Conservation (phyloP, 1,140 invertebrate genomes). For the Drosophila pectinifera region DNA sequence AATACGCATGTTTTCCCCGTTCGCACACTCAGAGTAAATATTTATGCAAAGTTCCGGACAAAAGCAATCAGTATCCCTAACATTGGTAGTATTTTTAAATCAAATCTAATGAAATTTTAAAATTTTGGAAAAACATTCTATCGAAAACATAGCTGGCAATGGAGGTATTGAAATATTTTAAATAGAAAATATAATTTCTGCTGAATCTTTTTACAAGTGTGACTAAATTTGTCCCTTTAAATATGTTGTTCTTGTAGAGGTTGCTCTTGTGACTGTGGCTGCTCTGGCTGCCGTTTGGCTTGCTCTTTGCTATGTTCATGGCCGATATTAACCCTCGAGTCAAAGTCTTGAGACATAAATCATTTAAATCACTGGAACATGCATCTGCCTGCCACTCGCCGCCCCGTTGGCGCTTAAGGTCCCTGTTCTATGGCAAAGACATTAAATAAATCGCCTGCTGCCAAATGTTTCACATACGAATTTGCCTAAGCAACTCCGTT, state of each 20-base stretch:
- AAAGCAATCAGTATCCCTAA: neutral
- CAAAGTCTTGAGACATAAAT: constrained; percentile 79
- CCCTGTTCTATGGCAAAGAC: constrained; percentile 62
- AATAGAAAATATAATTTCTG: neutral
- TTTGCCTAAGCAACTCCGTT: constrained; percentile 77
- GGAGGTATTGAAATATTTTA: too few species aligned
- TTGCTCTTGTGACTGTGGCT: constrained; percentile 34
- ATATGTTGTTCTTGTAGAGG: constrained; percentile 27
- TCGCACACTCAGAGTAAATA: constrained; percentile 5
- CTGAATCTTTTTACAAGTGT: neutral
- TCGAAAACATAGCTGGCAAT: too few species aligned
- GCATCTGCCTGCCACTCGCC: constrained; percentile 57
- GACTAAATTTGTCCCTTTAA: constrained; percentile 38
- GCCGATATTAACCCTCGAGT: constrained; percentile 77
- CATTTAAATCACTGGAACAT: constrained; percentile 81
- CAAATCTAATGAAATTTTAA: too few species aligned
- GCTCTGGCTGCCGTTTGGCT: constrained; percentile 36
- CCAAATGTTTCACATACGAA: constrained; percentile 82
- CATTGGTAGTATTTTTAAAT: too few species aligned
- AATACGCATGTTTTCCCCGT: constrained; percentile 36
- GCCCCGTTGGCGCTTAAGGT: constrained; percentile 3
- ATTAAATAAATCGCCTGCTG: constrained; percentile 83
- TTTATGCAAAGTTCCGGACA: neutral
- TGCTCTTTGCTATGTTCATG: constrained; percentile 36
- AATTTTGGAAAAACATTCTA: too few species aligned